Conservation (phyloP, 2,888 invertebrate genomes). For the Pristionchus exspectatus region DNA sequence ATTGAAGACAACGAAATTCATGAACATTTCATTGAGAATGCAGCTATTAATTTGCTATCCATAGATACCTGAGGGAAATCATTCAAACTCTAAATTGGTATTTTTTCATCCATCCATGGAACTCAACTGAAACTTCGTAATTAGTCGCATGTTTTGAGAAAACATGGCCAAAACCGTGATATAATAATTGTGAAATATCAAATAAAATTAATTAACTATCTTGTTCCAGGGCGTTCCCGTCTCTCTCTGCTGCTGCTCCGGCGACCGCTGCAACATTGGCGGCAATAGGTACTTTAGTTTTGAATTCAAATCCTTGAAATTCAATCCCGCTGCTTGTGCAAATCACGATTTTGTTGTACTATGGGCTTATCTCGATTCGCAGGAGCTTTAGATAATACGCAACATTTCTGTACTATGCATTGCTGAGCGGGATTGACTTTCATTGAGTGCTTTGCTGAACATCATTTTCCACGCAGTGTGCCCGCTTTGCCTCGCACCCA, state of each 20-base stretch:
- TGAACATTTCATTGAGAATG: too few species aligned
- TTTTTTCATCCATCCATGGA: neutral
- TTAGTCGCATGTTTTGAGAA: too few species aligned
- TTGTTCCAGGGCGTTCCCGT: slow-evolving; percentile 41
- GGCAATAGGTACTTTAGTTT: neutral
- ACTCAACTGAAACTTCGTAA: neutral
- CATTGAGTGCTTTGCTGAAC: neutral
- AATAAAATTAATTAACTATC: neutral
- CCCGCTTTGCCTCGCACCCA: neutral
- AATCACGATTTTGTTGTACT: too few species aligned
- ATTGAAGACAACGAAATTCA: too few species aligned
- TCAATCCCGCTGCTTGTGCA: neutral
- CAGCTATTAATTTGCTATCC: too few species aligned
- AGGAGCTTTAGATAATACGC: too few species aligned
- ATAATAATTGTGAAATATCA: neutral
- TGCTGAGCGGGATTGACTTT: too few species aligned
- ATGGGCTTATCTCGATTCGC: too few species aligned
- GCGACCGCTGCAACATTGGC: slow-evolving; percentile 53
- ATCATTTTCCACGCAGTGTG: neutral
- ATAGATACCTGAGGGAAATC: too few species aligned
- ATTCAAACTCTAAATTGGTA: too few species aligned
- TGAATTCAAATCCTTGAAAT: neutral
- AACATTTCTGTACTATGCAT: too few species aligned
- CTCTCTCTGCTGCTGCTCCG: slow-evolving; percentile 51
- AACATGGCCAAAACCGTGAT: neutral